These are phyloP conservation scores for Corythaixoides concolor DNA, from an alignment of 2,113 vertebrate species.

Conservation along the genomic window DNA sequence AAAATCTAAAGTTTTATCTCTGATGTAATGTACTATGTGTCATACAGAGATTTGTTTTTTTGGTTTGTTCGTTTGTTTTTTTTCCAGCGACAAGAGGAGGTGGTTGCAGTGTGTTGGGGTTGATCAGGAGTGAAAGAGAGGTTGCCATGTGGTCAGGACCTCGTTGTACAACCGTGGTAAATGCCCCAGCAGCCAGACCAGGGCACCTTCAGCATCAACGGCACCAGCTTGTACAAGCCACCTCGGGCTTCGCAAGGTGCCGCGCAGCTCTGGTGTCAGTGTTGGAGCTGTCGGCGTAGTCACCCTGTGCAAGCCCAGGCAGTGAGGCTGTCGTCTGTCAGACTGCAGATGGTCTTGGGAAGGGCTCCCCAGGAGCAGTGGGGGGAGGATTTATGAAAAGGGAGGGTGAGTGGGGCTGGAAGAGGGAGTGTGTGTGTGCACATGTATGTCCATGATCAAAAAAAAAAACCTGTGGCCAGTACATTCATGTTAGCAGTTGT, in stretches of 20 bases:
- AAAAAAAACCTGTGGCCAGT: rapidly evolving
- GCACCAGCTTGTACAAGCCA: too few species aligned
- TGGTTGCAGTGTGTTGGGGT: not conserved
- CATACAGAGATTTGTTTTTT: too few species aligned
- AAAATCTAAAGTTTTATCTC: not conserved
- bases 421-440: rapidly evolving
- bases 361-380: not conserved
- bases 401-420: not conserved
- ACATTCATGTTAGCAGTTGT: too few species aligned
- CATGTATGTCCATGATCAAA: rapidly evolving
- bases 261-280: rapidly evolving
- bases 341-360: not conserved
- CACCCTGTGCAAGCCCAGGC: not conserved
- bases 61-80: too few species aligned
- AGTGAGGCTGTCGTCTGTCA: not conserved
- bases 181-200: not conserved
- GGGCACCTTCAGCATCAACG: not conserved
- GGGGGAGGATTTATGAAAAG: not conserved
- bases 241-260: not conserved
- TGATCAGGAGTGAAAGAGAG: not conserved
- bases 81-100: too few species aligned
- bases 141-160: not conserved
- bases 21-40: not conserved
- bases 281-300: rapidly evolving
- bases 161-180: rapidly evolving